Base-by-base conservation (phyloP, 1,140 invertebrate species). In the Aplysia californica region DNA sequence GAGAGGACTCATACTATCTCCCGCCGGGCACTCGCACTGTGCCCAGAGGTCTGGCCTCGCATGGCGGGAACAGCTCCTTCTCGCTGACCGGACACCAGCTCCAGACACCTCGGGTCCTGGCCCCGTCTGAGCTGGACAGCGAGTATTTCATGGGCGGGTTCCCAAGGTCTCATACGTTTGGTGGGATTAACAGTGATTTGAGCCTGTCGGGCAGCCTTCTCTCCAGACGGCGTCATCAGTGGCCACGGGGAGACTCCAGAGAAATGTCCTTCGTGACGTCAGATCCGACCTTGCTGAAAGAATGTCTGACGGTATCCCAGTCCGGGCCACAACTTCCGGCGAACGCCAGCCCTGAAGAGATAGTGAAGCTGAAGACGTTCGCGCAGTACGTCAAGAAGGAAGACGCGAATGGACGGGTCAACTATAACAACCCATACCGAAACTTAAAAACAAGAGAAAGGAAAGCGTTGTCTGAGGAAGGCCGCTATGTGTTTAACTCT, bases 401-500 rank as follows among this genome's bases (percentile, higher is more conserved):
- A 10, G 44, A 50, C 44, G n/a, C 10, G 10, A 50, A 50, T 15
- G 44, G 44, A 15, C 10, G n/a, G 44, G 44, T 50, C 10, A 50
- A 50, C 44, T 50, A 50, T n/a, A 50, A 50, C 44, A 50, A 50
- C 44, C 44, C 44, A 15, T 50, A 50, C n/a, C 44, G 44, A 10
- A 50, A 50, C 44, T 15, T 50, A 10, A n/a, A n/a, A 10, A n/a
- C 10, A 15, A n/a, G 44, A 10, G 44, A 50, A 50, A 50, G n/a
- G n/a, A 10, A 50, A n/a, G 44, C 44, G 44, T n/a, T 50, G 10
- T 50, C 44, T n/a, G n/a, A 50, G n/a, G 10, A 10, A n/a, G n/a
- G n/a, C 44, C 44, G 44, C n/a, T 61, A 61, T 31, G 18, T 61
- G 10, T 61, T 61, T 26, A 61, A 61, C 26, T 61, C 58, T 61